Conservation (phyloP, 1,140 invertebrate genomes). For the Contarinia nasturtii region DNA sequence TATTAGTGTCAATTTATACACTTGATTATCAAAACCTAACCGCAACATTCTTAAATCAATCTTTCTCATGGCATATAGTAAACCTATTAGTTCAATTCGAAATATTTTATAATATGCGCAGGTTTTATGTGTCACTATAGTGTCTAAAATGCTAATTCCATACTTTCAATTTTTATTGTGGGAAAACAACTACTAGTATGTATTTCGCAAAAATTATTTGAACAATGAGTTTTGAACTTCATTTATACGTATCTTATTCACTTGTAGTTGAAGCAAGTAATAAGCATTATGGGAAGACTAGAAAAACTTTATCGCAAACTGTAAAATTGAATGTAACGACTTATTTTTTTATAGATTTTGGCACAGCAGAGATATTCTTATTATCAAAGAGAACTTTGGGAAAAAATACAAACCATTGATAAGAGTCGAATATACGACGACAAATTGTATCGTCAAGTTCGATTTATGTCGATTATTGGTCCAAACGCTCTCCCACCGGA, state of each 20-base stretch:
- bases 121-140: neutral
- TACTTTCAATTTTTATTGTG: neutral
- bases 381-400: slow-evolving; percentile 57
- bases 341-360: slow-evolving; percentile 34
- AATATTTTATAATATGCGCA: neutral
- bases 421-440: slow-evolving; percentile 45
- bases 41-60: no score
- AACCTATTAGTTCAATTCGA: no score
- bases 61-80: no score
- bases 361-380: slow-evolving; percentile 60
- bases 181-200: neutral
- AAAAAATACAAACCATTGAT: slow-evolving; percentile 43
- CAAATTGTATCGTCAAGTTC: slow-evolving; percentile 48
- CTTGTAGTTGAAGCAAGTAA: no score
- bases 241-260: no score
- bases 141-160: neutral
- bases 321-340: no score
- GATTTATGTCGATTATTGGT: slow-evolving; percentile 60
- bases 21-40: no score
- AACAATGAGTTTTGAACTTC: no score
- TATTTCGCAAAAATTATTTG: no score
- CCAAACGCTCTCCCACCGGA: slow-evolving; percentile 64
- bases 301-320: no score
- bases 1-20: neutral
- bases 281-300: no score